Base-by-base conservation (phyloP, 2,113 vertebrate genomes). In the Albula goreensis region DNA sequence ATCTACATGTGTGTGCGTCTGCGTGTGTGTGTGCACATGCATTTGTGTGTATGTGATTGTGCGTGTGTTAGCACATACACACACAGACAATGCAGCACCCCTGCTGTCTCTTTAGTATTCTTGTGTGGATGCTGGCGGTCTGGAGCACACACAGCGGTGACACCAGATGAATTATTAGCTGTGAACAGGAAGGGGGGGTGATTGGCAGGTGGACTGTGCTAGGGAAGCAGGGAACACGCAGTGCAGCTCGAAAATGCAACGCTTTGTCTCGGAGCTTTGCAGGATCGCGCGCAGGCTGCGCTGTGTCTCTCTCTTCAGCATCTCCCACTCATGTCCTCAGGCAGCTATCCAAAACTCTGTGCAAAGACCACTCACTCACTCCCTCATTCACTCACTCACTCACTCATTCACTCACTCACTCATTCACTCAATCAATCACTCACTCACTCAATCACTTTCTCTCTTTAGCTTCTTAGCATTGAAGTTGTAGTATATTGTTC, bases 151-250 rank as follows among this genome's bases (percentile, higher is more conserved):
- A 79, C 80, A 63, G 63, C 74, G 17, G 52, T 81, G 82, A 87
- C 74, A 57, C 52, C 15, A 22, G 53, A 87, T 88, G 63, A 89
- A 87, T 86, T 56, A 87, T 85, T 66, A 86, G 85, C 81, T 22
- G 31, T 80, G 52, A 78, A 60, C 15, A 49, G 13, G 50, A 15
- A 41, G 31, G 63, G 0, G 48, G 8, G 11, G 48, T 85, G 87
- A 89, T 82, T 89, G 90, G 86, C 89, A 89, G 60, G 60, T 50
- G 19, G 78, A 70, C n/a, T 82, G 50, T 52, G 48, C 50, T 8
- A 57, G 70, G 70, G 25, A 84, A 53, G 78, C 79, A 81, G 81
- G 31, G 85, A 50, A 78, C 66, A 74, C 25, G 83, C 19, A 12
- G 7, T 4, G 6, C 50, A n/a, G 70, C 25, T 22, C 84, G 56